A percentile compares a stretch with the other conserved stretches of the same genome.
phyloP scores from a whole-genome alignment of 2,797 vertebrate genomes.

The Ctenochaetus hawaiiensis region DNA sequence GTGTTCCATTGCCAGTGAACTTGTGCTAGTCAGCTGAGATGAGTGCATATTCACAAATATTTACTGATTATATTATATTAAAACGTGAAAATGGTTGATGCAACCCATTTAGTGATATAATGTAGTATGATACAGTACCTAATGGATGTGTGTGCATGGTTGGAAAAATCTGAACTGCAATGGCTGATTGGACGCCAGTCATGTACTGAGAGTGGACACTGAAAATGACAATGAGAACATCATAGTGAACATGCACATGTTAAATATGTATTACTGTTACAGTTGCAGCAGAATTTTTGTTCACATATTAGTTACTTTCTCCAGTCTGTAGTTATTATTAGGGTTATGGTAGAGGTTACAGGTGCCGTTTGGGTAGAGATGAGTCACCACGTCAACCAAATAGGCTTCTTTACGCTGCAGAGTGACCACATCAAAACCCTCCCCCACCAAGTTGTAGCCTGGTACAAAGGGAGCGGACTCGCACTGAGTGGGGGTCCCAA shows the following conservation, averaged over 20 bases:
- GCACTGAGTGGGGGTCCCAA: slow-evolving; percentile 8
- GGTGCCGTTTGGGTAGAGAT: background rate
- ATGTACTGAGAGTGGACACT: slow-evolving; percentile 58
- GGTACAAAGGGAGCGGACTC: slow-evolving; percentile 49
- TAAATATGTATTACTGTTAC: background rate
- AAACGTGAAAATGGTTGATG: background rate
- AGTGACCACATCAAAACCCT: slow-evolving; percentile 57
- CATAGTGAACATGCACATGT: background rate
- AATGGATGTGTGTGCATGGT: background rate
- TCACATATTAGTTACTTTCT: slow-evolving; percentile 51
- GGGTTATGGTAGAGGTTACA: slow-evolving; percentile 53
- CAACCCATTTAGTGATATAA: background rate
- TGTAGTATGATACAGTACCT: slow-evolving; percentile 23
- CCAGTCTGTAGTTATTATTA: slow-evolving; percentile 12
- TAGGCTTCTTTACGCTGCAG: slow-evolving; percentile 31
- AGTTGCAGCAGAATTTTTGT: background rate
- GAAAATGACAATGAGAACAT: background rate
- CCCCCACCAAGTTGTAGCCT: slow-evolving; percentile 62
- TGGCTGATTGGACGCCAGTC: slow-evolving; percentile 48
- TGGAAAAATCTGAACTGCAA: background rate
- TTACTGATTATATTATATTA: background rate
- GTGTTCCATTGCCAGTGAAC: too few relatives aligned
- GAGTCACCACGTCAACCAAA: slow-evolving; percentile 46
- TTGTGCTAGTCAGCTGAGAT: too few relatives aligned
- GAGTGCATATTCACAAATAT: background rate